These are phyloP conservation scores for Myotis findleyi DNA, from an alignment of 2,797 vertebrate genomes.

Conservation along the genomic window DNA sequence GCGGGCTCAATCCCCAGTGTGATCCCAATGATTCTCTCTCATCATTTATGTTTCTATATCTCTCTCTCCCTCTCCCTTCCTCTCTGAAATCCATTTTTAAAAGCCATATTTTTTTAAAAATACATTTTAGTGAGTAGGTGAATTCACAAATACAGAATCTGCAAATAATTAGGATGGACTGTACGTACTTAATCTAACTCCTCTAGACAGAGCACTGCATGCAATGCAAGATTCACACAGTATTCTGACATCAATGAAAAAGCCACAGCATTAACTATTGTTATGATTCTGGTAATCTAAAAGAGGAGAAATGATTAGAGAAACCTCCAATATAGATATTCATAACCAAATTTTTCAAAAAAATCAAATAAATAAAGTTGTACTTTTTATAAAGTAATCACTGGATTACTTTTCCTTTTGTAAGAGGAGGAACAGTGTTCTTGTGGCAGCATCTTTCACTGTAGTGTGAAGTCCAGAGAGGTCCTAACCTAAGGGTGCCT, in stretches of 20 bases:
- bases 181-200: neutral
- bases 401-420: neutral
- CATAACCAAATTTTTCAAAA: neutral
- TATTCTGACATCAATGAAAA: neutral
- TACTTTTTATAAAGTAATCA: neutral
- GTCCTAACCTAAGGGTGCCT: neutral
- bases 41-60: too few species aligned
- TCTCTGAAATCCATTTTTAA: too few species aligned
- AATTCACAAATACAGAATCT: neutral
- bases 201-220: neutral
- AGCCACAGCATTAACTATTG: neutral
- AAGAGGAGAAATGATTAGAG: slow-evolving; percentile 5
- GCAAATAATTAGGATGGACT: neutral
- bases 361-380: neutral
- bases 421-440: neutral
- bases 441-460: neutral
- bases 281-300: neutral
- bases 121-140: too few species aligned
- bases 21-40: too few species aligned
- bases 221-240: neutral
- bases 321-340: neutral
- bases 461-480: neutral
- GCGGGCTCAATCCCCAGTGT: too few species aligned
- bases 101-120: too few species aligned
- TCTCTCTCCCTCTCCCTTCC: too few species aligned